phyloP scores from a whole-genome alignment of 1,140 invertebrate species.

The Penaeus indicus region DNA sequence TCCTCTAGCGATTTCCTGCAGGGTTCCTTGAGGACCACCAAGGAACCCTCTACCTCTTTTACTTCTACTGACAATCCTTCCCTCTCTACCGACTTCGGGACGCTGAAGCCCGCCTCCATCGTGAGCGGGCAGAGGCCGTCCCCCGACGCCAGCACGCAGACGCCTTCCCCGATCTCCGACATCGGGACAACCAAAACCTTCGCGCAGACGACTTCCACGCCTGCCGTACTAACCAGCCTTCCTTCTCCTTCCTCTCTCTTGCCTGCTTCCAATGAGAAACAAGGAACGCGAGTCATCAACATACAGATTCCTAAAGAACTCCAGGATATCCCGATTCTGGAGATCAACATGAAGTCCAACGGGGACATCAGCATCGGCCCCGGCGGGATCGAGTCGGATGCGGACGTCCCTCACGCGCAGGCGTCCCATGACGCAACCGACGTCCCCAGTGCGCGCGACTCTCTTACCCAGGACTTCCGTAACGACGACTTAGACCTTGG shows the following conservation, averaged over 20 bases:
- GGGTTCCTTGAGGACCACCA: background rate
- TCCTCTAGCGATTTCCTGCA: background rate
- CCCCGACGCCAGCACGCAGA: too few relatives aligned
- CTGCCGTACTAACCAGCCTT: background rate
- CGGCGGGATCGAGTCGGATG: background rate
- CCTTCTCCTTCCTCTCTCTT: background rate
- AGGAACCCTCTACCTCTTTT: background rate
- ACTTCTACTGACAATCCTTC: background rate
- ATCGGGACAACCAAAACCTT: too few relatives aligned
- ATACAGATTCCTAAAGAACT: constrained; percentile 62
- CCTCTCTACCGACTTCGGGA: constrained; percentile 12
- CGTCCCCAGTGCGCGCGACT: background rate
- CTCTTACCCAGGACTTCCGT: background rate
- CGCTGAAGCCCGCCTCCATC: constrained; percentile 9
- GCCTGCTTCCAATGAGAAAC: background rate
- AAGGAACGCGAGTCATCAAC: constrained; percentile 45
- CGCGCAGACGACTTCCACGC: too few relatives aligned
- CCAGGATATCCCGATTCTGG: constrained; percentile 50
- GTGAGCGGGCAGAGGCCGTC: too few relatives aligned
- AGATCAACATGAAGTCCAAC: constrained; percentile 63
- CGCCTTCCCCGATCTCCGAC: too few relatives aligned
- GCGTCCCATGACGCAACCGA: background rate
- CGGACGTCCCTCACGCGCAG: background rate
- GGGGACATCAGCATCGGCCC: constrained; percentile 55
- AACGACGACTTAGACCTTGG: background rate